Evolutionary conservation across 2,888 invertebrate genomes (phyloP).

Genomic region (Disparrhopalites patrizii): DNA sequence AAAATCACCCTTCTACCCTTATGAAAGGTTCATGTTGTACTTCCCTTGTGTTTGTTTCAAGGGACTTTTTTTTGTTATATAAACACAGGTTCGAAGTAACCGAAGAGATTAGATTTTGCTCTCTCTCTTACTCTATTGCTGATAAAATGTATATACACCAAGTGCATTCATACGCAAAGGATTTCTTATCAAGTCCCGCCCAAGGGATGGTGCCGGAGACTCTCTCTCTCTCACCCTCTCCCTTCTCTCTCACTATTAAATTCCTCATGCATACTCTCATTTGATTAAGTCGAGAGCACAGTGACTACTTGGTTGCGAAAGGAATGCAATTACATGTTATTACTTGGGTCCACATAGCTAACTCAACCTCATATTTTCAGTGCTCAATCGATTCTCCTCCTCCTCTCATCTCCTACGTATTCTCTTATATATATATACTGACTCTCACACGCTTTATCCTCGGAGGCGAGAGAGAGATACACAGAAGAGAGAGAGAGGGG

Average conservation of each 20-base stretch:
- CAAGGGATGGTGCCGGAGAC: neutral
- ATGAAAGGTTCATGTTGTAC: too few relatives aligned
- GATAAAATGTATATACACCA: too few relatives aligned
- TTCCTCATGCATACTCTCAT: constrained; percentile 17
- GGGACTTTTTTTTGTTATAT: too few relatives aligned
- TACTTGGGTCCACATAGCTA: constrained; percentile 19
- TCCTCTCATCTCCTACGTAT: neutral
- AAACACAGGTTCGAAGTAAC: too few relatives aligned
- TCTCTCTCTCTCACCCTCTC: too few relatives aligned
- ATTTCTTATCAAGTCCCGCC: neutral
- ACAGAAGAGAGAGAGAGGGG: too few relatives aligned
- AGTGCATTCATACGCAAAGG: neutral
- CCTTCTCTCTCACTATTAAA: constrained; percentile 6
- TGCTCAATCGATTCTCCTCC: constrained; percentile 5
- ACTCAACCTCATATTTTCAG: constrained; percentile 24
- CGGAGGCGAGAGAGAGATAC: constrained; percentile 34
- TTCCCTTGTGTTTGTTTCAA: too few relatives aligned
- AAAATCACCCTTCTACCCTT: too few relatives aligned
- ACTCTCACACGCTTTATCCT: constrained; percentile 28
- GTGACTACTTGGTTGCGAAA: constrained; percentile 17
- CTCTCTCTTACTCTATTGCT: too few relatives aligned
- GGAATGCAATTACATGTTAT: constrained; percentile 28
- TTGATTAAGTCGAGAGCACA: constrained; percentile 20
- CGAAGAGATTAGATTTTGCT: too few relatives aligned
- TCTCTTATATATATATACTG: neutral